Conservation (phyloP, 2,113 vertebrate genomes). For the Cygnus buccinator region DNA sequence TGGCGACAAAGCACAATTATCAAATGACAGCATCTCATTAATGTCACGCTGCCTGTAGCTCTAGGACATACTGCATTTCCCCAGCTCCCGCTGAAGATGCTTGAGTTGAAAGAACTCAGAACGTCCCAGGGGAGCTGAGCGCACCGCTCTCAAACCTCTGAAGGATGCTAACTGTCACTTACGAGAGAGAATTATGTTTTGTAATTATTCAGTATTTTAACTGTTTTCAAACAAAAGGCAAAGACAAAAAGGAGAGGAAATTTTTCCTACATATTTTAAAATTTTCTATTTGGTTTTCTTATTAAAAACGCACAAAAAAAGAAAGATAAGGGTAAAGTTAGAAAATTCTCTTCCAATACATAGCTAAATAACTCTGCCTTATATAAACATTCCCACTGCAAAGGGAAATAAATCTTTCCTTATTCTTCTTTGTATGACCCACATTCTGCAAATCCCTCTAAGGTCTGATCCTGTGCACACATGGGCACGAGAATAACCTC, state of each 20-base stretch:
- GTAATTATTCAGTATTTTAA: not conserved
- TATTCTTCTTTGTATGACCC: not conserved
- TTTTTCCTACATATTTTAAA: not conserved
- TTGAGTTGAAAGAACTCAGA: slow-evolving; percentile 49
- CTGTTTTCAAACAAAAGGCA: slow-evolving; percentile 13
- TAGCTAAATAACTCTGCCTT: not conserved
- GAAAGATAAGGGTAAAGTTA: not conserved
- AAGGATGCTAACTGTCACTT: slow-evolving; percentile 5
- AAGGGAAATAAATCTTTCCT: not conserved
- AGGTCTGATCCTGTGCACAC: not conserved
- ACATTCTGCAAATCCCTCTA: not conserved
- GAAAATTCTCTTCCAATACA: not conserved
- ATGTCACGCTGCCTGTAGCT: slow-evolving; percentile 27
- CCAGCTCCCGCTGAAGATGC: slow-evolving; percentile 42
- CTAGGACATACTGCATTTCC: not conserved
- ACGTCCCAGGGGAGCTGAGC: slow-evolving; percentile 8
- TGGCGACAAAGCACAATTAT: slow-evolving; percentile 23
- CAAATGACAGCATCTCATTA: slow-evolving; percentile 64
- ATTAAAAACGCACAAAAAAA: not conserved
- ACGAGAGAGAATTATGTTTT: not conserved
- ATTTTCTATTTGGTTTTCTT: not conserved
- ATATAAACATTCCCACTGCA: not conserved
- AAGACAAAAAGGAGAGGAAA: not conserved
- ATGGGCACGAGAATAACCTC: not conserved
- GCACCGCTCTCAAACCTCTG: not conserved